phyloP scores from a whole-genome alignment of 2,113 vertebrate genomes.

The Protobothrops mucrosquamatus region DNA sequence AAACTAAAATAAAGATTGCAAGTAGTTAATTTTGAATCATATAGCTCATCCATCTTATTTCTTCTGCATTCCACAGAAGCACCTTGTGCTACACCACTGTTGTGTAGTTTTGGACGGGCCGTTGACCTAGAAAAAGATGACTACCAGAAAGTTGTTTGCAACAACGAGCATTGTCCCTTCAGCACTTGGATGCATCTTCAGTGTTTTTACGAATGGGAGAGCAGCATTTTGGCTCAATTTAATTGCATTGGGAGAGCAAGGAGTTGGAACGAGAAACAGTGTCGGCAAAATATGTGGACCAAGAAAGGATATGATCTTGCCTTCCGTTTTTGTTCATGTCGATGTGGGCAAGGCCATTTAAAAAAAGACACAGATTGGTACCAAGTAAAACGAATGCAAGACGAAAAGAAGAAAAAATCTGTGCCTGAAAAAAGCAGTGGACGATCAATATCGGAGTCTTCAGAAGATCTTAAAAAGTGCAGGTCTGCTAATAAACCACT shows the following conservation, averaged over 20 bases:
- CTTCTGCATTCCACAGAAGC: conserved; percentile 77
- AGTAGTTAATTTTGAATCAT: background rate
- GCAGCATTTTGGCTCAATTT: conserved; percentile 97
- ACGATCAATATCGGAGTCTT: conserved; percentile 71
- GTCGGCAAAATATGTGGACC: conserved; percentile 99
- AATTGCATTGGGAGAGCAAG: conserved; percentile 96
- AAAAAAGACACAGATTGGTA: conserved; percentile 99
- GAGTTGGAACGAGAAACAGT: conserved; percentile 99
- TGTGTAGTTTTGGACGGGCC: conserved; percentile 85
- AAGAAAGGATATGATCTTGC: conserved; percentile 98
- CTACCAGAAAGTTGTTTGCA: conserved; percentile 96
- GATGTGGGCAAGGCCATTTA: conserved; percentile 93
- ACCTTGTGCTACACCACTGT: conserved; percentile 89
- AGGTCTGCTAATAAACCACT: conserved; percentile 78
- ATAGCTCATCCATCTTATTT: conserved; percentile 25
- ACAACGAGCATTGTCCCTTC: conserved; percentile 90
- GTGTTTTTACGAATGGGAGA: conserved; percentile 99
- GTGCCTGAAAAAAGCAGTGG: conserved; percentile 77
- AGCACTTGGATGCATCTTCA: conserved; percentile 98
- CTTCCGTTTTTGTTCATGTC: conserved; percentile 97
- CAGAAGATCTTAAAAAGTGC: conserved; percentile 87
- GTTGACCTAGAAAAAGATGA: conserved; percentile 96
- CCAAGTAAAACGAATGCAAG: conserved; percentile 92
- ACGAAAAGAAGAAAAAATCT: conserved; percentile 93
- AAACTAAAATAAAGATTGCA: background rate